A percentile compares a stretch with the other conserved stretches of the same genome.
Conservation (phyloP, 2,797 vertebrate species). For the Lutjanus campechanus region DNA sequence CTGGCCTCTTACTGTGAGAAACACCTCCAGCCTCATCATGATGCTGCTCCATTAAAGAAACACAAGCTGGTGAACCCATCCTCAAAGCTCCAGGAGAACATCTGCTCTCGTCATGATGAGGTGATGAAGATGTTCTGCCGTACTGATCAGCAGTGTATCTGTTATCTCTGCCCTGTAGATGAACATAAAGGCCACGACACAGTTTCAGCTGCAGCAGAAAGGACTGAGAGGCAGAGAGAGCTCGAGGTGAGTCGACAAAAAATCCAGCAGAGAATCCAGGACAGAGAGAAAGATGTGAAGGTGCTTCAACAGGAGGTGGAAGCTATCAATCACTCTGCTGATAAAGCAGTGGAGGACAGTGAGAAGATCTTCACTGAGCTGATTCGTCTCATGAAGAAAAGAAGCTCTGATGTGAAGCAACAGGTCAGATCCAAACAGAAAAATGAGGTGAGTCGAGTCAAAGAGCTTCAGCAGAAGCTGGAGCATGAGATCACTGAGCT, state of each 20-base stretch:
- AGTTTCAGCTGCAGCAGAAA: not conserved
- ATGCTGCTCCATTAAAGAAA: too few species aligned
- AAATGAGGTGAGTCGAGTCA: conserved; percentile 32
- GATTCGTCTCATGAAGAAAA: conserved; percentile 29
- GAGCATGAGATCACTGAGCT: conserved; percentile 22
- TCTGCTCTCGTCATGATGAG: not conserved
- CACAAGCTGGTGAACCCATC: too few species aligned
- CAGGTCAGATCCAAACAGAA: not conserved
- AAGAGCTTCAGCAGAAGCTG: conserved; percentile 32
- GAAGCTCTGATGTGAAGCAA: conserved; percentile 26
- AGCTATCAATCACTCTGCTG: conserved; percentile 27
- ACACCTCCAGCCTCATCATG: too few species aligned
- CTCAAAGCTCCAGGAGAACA: too few species aligned
- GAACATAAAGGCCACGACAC: conserved; percentile 2
- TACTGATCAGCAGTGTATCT: too few species aligned
- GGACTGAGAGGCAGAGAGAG: conserved; percentile 23
- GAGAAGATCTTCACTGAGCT: conserved; percentile 32
- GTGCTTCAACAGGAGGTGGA: conserved; percentile 38
- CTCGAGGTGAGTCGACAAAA: conserved; percentile 20
- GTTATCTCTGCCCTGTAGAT: too few species aligned
- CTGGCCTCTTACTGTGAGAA: not conserved
- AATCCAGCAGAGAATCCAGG: conserved; percentile 38
- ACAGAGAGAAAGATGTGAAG: conserved; percentile 37
- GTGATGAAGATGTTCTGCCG: conserved; percentile 27
- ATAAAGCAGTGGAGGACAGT: conserved; percentile 33